Percentiles rank a stretch among this genome's conserved stretches.
These are phyloP conservation scores for Irena cyanogastra DNA, from an alignment of 2,113 vertebrate species.

Conservation along the genomic window DNA sequence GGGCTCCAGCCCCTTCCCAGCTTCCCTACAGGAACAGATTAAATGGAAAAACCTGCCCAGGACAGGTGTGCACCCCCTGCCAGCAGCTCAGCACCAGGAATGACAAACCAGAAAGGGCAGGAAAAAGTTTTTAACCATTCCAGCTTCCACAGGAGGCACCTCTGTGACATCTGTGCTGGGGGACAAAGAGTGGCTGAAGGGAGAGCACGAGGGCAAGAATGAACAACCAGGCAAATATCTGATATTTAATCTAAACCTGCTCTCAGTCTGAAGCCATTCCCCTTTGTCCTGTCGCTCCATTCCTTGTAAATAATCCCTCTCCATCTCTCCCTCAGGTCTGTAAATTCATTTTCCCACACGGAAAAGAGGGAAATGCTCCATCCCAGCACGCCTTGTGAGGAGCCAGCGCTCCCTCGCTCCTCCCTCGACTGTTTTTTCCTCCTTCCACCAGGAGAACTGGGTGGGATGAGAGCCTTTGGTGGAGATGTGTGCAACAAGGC, in stretches of 20 bases:
- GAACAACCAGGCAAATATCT: not conserved
- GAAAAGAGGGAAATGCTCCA: not conserved
- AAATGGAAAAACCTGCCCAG: not conserved
- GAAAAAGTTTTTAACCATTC: not conserved
- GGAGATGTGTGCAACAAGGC: slow-evolving; percentile 76
- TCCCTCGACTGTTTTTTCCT: not conserved
- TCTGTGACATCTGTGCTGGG: not conserved
- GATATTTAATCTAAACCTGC: not conserved
- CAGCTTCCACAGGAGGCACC: not conserved
- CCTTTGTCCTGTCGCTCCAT: not conserved
- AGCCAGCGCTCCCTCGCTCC: not conserved
- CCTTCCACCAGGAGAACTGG: slow-evolving; percentile 18
- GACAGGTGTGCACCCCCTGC: not conserved
- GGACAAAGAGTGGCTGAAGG: not conserved
- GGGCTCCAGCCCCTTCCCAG: too few relatives aligned
- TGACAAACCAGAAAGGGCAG: not conserved
- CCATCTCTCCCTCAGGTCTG: not conserved
- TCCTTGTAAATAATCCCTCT: not conserved
- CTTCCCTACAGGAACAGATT: not conserved
- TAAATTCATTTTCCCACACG: not conserved
- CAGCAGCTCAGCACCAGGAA: not conserved
- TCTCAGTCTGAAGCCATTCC: not conserved
- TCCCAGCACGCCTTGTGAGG: not conserved
- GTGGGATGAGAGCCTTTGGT: slow-evolving; percentile 25
- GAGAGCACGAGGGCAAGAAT: not conserved